Evolutionary conservation across 2,797 vertebrate genomes (phyloP).

Genomic region (Poeciliopsis turneri): DNA sequence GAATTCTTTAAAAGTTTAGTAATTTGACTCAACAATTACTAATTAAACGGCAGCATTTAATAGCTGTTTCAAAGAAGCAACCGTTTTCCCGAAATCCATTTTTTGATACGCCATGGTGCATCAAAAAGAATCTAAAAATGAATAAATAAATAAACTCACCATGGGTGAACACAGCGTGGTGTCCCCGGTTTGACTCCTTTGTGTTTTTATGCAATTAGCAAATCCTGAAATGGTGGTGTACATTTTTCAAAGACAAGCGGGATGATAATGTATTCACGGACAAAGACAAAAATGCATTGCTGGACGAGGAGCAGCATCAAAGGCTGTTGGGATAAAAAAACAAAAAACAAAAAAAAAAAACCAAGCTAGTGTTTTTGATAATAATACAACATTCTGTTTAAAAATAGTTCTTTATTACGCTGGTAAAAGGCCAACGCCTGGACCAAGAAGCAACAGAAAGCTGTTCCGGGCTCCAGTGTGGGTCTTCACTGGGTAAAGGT

Average conservation of each 20-base stretch:
- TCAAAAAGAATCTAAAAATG: not conserved
- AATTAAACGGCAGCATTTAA: not conserved
- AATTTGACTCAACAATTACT: not conserved
- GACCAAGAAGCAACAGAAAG: slow-evolving; percentile 13
- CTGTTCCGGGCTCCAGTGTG: not conserved
- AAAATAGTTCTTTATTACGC: slow-evolving; percentile 41
- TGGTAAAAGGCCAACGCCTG: slow-evolving; percentile 27
- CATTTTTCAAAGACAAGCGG: not conserved
- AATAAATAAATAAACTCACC: not conserved
- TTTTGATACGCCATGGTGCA: not conserved
- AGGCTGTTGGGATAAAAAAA: slow-evolving; percentile 19
- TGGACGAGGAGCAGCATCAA: slow-evolving; percentile 28
- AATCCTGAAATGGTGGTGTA: not conserved
- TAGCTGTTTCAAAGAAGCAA: not conserved
- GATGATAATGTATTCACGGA: slow-evolving; percentile 24
- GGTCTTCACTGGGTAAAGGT: slow-evolving; percentile 20
- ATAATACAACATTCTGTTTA: slow-evolving; percentile 61
- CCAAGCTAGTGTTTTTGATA: slow-evolving; percentile 15
- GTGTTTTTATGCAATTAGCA: not conserved
- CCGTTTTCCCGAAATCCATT: not conserved
- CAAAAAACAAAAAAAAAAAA: too few relatives aligned
- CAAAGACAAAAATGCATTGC: slow-evolving; percentile 20
- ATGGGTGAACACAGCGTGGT: not conserved
- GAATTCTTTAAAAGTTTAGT: not conserved
- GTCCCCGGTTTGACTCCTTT: slow-evolving; percentile 7